Evolutionary conservation across 2,797 vertebrate species (phyloP), one percentile per base, ranked within the genome.

Genomic region (Esox masquinongy): DNA sequence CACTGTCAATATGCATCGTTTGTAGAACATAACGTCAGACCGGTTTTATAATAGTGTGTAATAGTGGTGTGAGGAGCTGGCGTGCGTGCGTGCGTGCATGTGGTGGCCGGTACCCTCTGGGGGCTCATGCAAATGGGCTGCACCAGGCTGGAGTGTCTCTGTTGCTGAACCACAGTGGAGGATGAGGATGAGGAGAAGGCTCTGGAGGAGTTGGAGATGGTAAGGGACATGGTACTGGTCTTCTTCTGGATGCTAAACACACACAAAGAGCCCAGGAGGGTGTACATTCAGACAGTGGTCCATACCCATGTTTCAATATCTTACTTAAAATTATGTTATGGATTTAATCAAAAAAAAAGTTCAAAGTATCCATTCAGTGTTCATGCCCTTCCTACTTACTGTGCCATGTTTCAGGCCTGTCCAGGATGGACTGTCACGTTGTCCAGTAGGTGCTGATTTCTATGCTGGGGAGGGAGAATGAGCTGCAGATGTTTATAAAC

Each of bases 171-270:
- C 31, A 31, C 2, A 39, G 90, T 88, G 43, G 90, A 88, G 5
- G 89, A 79, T 66, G 88, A 86, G 49, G 87, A 83, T 66, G 88
- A 86, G 49, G 87, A 83, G 15, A 83, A 72, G 77, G 91, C 90
- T 67, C 86, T 83, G 63, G 91, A 85, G 69, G 90, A 89, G 26
- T 92, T 91, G 26, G 93, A 93, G 88, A 95, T 94, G 84, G 91
- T 95, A 83, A 95, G 84, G 47, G 93, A 95, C 91, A 95, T 88
- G 75, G 86, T 90, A 86, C 92, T 94, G 72, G 92, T 95, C 85
- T 94, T 95, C 91, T 94, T 95, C 87, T 89, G 89, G 83, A 91
- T 1, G 64, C 91, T 91, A 9, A 11, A 61, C 56, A 66, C 36
- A 72, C 31, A 5, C 36, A 56, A 3, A 70, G 19, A 59, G 9